phyloP scores from a whole-genome alignment of 2,113 vertebrate species.

The Petaurus breviceps region DNA sequence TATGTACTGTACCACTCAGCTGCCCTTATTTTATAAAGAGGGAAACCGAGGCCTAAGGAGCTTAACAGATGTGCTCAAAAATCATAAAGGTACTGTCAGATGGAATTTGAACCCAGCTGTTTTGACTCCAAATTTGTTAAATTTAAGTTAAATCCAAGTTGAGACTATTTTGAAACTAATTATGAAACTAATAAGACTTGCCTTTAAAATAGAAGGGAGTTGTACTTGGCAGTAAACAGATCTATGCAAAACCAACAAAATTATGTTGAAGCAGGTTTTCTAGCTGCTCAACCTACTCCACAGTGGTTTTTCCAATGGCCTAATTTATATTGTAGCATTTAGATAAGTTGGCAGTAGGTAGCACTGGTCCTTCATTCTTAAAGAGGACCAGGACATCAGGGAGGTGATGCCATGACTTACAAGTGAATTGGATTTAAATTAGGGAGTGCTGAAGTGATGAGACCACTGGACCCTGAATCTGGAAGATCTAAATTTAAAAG shows the following conservation, averaged over 20 bases:
- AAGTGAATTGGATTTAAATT: no score
- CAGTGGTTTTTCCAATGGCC: neutral
- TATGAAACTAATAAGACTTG: neutral
- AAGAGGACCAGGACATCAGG: no score
- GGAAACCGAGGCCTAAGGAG: neutral
- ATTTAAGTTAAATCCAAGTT: no score
- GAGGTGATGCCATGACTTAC: no score
- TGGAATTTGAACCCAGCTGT: neutral
- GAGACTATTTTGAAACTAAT: neutral
- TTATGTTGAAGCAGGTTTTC: slow-evolving; percentile 4
- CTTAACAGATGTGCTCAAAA: neutral
- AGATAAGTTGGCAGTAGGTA: neutral
- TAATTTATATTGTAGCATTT: neutral
- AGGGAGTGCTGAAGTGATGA: neutral
- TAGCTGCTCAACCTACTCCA: neutral
- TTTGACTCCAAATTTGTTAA: neutral
- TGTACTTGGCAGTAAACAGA: neutral
- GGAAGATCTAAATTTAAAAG: neutral
- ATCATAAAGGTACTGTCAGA: neutral
- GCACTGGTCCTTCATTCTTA: no score
- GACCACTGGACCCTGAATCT: neutral
- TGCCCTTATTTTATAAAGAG: neutral
- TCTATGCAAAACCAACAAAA: slow-evolving; percentile 48
- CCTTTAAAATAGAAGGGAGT: neutral
- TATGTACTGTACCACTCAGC: neutral